These are phyloP conservation scores for Leptatherina wallacei DNA, from an alignment of 2,797 vertebrate species.

Conservation along the genomic window DNA sequence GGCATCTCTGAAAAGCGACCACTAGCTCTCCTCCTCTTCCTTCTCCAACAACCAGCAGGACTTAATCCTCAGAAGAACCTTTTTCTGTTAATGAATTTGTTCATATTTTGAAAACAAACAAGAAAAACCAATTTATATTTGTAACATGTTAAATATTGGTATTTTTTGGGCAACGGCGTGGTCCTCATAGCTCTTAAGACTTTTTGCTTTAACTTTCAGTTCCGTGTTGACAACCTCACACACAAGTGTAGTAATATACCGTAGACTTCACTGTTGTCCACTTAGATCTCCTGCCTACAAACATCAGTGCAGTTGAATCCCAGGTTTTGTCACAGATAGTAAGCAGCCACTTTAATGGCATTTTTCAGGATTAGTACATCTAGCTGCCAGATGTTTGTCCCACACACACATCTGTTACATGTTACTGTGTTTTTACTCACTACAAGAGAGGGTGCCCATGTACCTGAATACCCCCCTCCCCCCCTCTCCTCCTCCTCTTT, in stretches of 20 bases:
- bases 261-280: constrained; percentile 36
- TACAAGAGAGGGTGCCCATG: constrained; percentile 28
- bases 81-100: constrained; percentile 75
- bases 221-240: constrained; percentile 28
- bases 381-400: constrained; percentile 18
- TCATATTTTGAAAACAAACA: constrained; percentile 76
- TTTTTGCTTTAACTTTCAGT: constrained; percentile 55
- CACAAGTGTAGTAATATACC: constrained; percentile 25
- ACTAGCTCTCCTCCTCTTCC: constrained; percentile 21
- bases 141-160: constrained; percentile 81
- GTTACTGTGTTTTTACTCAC: constrained; percentile 27
- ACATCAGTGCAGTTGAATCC: constrained; percentile 31
- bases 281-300: constrained; percentile 15
- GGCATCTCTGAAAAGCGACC: constrained; percentile 36
- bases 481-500: background rate
- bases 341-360: constrained; percentile 21
- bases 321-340: constrained; percentile 17
- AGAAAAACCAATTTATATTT: constrained; percentile 87
- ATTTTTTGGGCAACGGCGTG: constrained; percentile 50
- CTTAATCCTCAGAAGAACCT: constrained; percentile 67
- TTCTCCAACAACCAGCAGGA: constrained; percentile 61
- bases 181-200: constrained; percentile 75
- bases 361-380: constrained; percentile 18
- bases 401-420: constrained; percentile 12
- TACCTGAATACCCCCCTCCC: constrained; percentile 15